A percentile compares a stretch with the other conserved stretches of the same genome.
Conservation (phyloP, 2,888 invertebrate genomes). For the Pachydiplax longipennis region DNA sequence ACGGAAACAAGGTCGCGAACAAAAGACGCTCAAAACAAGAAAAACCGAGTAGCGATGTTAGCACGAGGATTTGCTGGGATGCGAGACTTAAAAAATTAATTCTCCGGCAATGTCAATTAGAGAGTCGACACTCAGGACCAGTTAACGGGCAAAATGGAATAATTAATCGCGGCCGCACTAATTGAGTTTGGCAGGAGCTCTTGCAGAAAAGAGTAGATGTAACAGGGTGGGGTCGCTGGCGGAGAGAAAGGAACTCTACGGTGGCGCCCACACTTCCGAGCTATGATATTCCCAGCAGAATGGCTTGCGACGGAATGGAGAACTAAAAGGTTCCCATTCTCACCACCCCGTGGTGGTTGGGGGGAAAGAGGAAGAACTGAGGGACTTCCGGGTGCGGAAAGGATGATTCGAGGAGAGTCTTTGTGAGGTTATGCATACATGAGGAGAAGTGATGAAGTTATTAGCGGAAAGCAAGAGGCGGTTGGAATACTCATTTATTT, state of each 20-base stretch:
- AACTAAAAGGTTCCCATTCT: slow-evolving; percentile 8
- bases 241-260: neutral
- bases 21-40: neutral
- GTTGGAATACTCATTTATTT: neutral
- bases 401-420: neutral
- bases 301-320: neutral
- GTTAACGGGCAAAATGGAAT: slow-evolving; percentile 44
- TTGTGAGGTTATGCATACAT: neutral
- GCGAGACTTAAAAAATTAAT: slow-evolving; percentile 18
- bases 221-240: neutral
- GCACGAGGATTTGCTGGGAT: neutral
- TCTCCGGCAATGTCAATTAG: slow-evolving; percentile 21
- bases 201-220: neutral
- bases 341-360: neutral
- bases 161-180: slow-evolving; percentile 34
- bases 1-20: slow-evolving; percentile 1
- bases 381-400: slow-evolving; percentile 2
- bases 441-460: slow-evolving; percentile 6
- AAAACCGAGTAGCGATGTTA: neutral
- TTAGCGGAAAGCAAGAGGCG: neutral
- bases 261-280: slow-evolving; percentile 15
- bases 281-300: neutral
- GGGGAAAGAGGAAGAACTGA: neutral
- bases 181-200: slow-evolving; percentile 35
- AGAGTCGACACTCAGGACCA: slow-evolving; percentile 32